These are phyloP conservation scores for Vidua chalybeata DNA, from an alignment of 2,113 vertebrate species.

Conservation along the genomic window DNA sequence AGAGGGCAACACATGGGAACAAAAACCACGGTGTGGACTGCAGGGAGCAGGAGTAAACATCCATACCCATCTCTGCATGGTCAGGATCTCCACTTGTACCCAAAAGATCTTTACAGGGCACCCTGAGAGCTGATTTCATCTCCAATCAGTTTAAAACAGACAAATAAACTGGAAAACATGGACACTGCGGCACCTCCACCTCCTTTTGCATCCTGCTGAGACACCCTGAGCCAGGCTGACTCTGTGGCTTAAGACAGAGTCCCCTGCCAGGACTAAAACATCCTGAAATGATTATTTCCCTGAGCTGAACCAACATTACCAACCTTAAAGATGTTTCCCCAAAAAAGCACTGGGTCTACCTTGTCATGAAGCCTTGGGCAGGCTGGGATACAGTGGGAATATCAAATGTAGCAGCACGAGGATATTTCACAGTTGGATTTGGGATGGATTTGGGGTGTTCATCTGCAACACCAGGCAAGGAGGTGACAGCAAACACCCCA, in stretches of 20 bases:
- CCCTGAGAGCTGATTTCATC: not conserved
- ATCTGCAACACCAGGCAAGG: not conserved
- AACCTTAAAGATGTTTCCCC: not conserved
- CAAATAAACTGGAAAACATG: not conserved
- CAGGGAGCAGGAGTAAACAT: not conserved
- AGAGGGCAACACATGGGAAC: not conserved
- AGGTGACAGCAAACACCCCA: not conserved
- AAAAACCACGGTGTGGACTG: not conserved
- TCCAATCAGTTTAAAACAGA: not conserved
- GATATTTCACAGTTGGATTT: not conserved
- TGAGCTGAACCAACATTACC: not conserved
- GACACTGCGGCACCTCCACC: not conserved
- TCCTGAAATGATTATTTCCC: not conserved
- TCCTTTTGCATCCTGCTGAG: not conserved
- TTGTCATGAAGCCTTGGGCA: not conserved
- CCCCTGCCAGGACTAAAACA: not conserved
- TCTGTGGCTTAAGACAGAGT: not conserved
- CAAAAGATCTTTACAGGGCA: not conserved
- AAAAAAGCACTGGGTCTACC: not conserved
- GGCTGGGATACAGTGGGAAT: not conserved
- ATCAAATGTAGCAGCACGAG: rapidly evolving
- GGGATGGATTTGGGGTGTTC: not conserved
- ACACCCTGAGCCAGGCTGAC: not conserved
- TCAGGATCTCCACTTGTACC: not conserved
- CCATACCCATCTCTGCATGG: not conserved